Percentiles rank a stretch among this genome's conserved stretches.
Evolutionary conservation across 2,113 vertebrate species (phyloP).

Genomic region (Hemicordylus capensis): DNA sequence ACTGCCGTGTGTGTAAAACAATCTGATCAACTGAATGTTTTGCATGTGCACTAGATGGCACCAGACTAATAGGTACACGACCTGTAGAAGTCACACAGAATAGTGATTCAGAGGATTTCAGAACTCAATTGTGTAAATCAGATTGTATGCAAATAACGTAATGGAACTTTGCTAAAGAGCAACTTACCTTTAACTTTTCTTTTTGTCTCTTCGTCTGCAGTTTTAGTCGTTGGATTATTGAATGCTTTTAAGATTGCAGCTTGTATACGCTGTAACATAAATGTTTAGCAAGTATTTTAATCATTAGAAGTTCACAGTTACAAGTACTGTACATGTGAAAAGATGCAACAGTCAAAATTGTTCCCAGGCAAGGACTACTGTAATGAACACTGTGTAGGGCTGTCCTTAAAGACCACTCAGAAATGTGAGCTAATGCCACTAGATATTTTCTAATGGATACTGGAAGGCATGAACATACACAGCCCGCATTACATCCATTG

Average conservation of each 20-base stretch:
- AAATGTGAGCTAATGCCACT: too few species aligned
- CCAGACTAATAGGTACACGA: conserved; percentile 59
- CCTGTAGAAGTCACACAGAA: background rate
- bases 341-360: background rate
- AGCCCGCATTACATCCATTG: too few species aligned
- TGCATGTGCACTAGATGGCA: conserved; percentile 80
- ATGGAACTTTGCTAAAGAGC: conserved; percentile 1
- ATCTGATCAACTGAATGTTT: background rate
- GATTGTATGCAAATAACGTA: conserved; percentile 14
- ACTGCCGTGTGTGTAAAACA: background rate
- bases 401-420: too few species aligned
- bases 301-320: background rate
- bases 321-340: conserved; percentile 19
- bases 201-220: conserved; percentile 95
- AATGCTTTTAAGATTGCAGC: conserved; percentile 94
- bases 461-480: too few species aligned
- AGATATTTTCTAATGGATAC: too few species aligned
- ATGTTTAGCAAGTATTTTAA: conserved; percentile 17
- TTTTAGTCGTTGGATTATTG: conserved; percentile 97
- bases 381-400: too few species aligned
- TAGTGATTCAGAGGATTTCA: background rate
- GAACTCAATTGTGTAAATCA: background rate
- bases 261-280: conserved; percentile 88
- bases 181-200: conserved; percentile 93
- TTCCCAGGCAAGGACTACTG: background rate